Evolutionary conservation across 2,113 vertebrate genomes (phyloP).

Genomic region (Diadophis punctatus): DNA sequence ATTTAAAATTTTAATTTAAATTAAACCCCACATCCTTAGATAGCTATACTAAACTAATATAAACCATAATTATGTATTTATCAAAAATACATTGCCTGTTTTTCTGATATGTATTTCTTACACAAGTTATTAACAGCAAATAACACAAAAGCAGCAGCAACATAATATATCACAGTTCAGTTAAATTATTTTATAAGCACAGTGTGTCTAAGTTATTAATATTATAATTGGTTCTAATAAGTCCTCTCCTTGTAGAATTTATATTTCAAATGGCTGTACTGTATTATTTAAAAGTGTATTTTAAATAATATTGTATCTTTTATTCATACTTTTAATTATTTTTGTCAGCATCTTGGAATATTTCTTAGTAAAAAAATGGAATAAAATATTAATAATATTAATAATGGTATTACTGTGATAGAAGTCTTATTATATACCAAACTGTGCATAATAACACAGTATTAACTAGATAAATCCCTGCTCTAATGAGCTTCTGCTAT

Average conservation of each 20-base stretch:
- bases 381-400: neutral
- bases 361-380: neutral
- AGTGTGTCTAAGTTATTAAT: neutral
- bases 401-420: neutral
- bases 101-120: neutral
- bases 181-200: neutral
- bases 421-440: neutral
- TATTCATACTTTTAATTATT: neutral
- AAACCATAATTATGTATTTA: neutral
- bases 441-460: no score
- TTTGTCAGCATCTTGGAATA: neutral
- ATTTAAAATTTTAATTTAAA: neutral
- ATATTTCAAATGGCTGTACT: neutral
- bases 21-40: neutral
- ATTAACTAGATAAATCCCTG: neutral
- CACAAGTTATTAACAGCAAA: neutral
- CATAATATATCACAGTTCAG: neutral
- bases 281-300: neutral
- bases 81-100: neutral
- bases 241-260: neutral
- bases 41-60: neutral
- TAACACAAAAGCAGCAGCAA: neutral
- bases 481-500: neutral
- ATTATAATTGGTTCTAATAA: neutral
- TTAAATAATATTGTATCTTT: neutral